These are phyloP conservation scores for Frieseomelitta varia DNA, from an alignment of 1,140 invertebrate species.

Conservation along the genomic window DNA sequence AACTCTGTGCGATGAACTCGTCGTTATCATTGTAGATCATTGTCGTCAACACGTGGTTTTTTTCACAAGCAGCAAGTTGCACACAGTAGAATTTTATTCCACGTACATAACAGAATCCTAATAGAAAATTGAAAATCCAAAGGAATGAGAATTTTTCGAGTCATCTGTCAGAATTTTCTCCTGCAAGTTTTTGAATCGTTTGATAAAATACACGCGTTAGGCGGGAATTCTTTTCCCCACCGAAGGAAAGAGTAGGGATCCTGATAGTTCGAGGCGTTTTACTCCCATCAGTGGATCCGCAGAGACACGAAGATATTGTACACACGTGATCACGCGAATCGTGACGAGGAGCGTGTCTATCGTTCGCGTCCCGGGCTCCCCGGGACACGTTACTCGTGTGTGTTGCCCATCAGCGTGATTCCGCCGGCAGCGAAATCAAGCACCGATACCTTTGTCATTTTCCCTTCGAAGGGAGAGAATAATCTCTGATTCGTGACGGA, in stretches of 20 bases:
- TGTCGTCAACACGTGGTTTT: too few relatives aligned
- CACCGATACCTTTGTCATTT: conserved; percentile 36
- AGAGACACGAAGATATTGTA: conserved; percentile 12
- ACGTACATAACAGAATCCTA: too few relatives aligned
- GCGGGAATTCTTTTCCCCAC: background rate
- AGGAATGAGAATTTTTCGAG: too few relatives aligned
- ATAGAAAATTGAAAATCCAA: too few relatives aligned
- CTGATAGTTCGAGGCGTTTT: conserved; percentile 9
- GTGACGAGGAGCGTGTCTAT: conserved; percentile 43
- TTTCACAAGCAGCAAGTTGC: too few relatives aligned
- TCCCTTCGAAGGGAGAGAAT: conserved; percentile 11
- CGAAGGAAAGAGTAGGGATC: background rate
- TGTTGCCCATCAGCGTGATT: conserved; percentile 28
- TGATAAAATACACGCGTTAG: background rate
- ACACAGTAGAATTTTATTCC: too few relatives aligned
- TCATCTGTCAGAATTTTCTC: background rate
- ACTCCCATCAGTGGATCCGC: conserved; percentile 10
- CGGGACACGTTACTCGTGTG: conserved; percentile 37
- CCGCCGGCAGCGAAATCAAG: conserved; percentile 47
- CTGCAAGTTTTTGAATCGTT: too few relatives aligned
- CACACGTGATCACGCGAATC: conserved; percentile 57
- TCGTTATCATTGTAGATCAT: too few relatives aligned
- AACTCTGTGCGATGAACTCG: too few relatives aligned
- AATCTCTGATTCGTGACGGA: conserved; percentile 6
- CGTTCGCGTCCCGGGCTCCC: conserved; percentile 30